Conservation (phyloP, 2,797 vertebrate genomes). For the Saguinus oedipus region DNA sequence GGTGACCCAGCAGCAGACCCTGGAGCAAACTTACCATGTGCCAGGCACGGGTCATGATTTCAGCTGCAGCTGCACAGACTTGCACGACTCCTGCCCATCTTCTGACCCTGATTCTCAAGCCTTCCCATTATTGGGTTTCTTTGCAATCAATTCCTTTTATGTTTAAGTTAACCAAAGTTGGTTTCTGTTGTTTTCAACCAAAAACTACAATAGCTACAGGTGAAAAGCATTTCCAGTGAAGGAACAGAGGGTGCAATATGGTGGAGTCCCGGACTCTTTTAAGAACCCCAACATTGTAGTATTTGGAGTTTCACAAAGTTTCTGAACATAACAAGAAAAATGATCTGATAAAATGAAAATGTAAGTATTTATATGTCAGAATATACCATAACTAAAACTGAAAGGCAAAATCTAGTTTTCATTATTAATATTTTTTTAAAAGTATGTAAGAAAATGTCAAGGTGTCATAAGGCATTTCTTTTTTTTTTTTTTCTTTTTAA, state of each 20-base stretch:
- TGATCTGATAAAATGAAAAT: neutral
- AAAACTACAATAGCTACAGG: neutral
- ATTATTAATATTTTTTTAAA: no score
- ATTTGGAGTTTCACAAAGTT: neutral
- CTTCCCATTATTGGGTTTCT: neutral
- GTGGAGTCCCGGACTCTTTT: neutral
- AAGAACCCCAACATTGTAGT: neutral
- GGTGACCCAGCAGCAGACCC: neutral
- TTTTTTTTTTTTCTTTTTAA: no score
- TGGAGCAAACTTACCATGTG: neutral
- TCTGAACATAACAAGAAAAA: neutral
- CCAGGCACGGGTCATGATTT: neutral
- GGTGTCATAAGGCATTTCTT: neutral
- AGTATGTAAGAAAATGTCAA: neutral
- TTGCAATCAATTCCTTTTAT: neutral
- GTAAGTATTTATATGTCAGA: neutral
- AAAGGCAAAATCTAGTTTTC: neutral
- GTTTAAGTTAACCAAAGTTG: neutral
- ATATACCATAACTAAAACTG: neutral
- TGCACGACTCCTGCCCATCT: neutral
- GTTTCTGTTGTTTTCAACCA: neutral
- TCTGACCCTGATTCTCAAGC: neutral
- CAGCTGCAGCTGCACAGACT: neutral
- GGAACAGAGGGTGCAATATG: neutral
- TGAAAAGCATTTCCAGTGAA: neutral